Evolutionary conservation across 2,113 vertebrate species (phyloP).

Genomic region (Vulpes lagopus): DNA sequence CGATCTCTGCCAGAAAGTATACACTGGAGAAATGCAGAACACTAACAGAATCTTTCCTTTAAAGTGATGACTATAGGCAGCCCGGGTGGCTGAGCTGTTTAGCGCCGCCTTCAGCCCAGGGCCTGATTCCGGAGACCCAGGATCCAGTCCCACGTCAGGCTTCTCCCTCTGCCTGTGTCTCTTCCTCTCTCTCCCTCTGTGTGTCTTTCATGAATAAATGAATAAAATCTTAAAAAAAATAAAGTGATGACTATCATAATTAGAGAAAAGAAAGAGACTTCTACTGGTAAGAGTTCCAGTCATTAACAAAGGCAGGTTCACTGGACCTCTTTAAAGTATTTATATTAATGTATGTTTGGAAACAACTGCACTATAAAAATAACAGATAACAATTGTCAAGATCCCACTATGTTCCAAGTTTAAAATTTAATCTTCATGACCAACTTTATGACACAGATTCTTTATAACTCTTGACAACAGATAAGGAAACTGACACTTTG

Average conservation of each 20-base stretch:
- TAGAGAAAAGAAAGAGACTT: slow-evolving; percentile 14
- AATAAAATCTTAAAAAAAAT: background rate
- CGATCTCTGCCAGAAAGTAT: background rate
- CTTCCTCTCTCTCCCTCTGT: too few relatives aligned
- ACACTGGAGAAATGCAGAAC: background rate
- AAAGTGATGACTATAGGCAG: background rate
- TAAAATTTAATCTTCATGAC: slow-evolving; percentile 10
- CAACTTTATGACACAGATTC: background rate
- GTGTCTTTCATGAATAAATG: too few relatives aligned
- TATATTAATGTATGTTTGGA: background rate
- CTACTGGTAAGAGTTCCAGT: background rate
- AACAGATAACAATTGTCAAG: background rate
- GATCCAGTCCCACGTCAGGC: too few relatives aligned
- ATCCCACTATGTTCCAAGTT: background rate
- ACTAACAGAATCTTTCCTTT: background rate
- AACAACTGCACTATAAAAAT: background rate
- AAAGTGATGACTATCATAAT: background rate
- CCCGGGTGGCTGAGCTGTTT: too few relatives aligned
- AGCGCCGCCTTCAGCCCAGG: too few relatives aligned
- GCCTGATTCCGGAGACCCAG: too few relatives aligned
- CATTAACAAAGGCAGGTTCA: background rate
- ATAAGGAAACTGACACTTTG: background rate
- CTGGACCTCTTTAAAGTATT: background rate
- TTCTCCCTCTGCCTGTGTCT: too few relatives aligned
- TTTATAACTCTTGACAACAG: background rate